Base-by-base conservation (phyloP, 2,888 invertebrate genomes). In the Drosophila bunnanda region DNA sequence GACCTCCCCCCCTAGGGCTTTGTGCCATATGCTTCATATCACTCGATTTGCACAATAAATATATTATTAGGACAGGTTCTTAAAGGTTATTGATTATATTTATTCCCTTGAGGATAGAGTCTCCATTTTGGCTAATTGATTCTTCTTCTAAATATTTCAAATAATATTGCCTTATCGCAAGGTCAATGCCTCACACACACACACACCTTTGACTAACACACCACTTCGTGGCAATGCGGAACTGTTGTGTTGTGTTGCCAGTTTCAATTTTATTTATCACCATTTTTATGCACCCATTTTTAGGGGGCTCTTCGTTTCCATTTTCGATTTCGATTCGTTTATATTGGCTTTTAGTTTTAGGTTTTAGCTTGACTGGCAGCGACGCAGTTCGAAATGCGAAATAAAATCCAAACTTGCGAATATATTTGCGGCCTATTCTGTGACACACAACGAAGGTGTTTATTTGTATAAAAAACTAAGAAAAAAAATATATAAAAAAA, bases 381-480 rank as follows among this genome's bases (percentile, higher is more conserved):
- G 64, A 69, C 65, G 60, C 46, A 41, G n/a, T 44, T 17, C 57
- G 53, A 74, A 79, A 85, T 85, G 85, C 89, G 88, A 59, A 64
- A 64, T 39, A 81, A 75, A 68, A 71, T 53, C 52, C 58, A 61
- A 70, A 76, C 77, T 76, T 89, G 85, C 75, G 43, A 87, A 72
- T 81, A 77, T 76, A 68, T 85, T 81, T 87, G 89, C 76, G 76
- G 79, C 38, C 76, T 89, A 9, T 67, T 79, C 64, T 79, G 82
- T 46, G 46, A 71, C 54, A 65, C 54, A 68, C 61, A 76, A 36
- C 50, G 48, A 34, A 83, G 83, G 83, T 83, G 60, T 69, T 61
- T 70, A 59, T 70, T 72, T 43, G 17, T 39, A 28, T 34, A 53
- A 38, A n/a, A n/a, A 46, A 25, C 17, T n/a, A n/a, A n/a, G 2